Base-by-base conservation (phyloP, 2,888 invertebrate species). In the Cantharis rufa region DNA sequence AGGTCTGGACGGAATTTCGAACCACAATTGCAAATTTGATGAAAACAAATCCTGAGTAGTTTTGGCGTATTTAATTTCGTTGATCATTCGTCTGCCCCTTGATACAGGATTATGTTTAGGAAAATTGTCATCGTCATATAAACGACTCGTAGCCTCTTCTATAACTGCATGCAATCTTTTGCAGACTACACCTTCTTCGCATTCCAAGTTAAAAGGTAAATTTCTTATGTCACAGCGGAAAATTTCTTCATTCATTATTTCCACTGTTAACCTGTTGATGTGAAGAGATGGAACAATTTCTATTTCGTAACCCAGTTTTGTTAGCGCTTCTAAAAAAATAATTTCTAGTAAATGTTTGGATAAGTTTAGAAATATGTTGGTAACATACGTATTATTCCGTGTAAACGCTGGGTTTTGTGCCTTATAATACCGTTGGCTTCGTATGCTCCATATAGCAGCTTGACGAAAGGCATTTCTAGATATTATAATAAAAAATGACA, bases 371-470 rank as follows among this genome's bases (percentile, higher is more conserved):
- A 63, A 70, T 21, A 69, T 13, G 24, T 69, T 69, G 0, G 0
- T 2, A 27, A 4, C 32, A 13, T 82, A 85, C 85, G 79, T 71
- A 83, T 74, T 48, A 86, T 72, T 15, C 86, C 87, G 62, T 82
- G 78, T 27, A 87, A 75, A 75, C 84, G 84, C 75, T 86, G 86
- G 15, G 83, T 79, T 77, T 84, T 83, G 76, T 88, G 86, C 64
- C 81, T 80, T 61, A 87, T 84, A 13, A 85, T 76, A 5, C 87
- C 87, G 79, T 86, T 80, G 4, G 84, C 79, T 77, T 84, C 83
- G 69, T 87, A 87, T 10, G 86, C 86, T 1, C 87, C 87, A 74
- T 85, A 87, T 75, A 80, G 79, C 28, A 88, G 82, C 79, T 79
- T 84, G n/a, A 86, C 24, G 24, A 68, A 72, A 15, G 76, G 73